phyloP scores from a whole-genome alignment of 2,888 invertebrate genomes.

The Leptinotarsa juncta region DNA sequence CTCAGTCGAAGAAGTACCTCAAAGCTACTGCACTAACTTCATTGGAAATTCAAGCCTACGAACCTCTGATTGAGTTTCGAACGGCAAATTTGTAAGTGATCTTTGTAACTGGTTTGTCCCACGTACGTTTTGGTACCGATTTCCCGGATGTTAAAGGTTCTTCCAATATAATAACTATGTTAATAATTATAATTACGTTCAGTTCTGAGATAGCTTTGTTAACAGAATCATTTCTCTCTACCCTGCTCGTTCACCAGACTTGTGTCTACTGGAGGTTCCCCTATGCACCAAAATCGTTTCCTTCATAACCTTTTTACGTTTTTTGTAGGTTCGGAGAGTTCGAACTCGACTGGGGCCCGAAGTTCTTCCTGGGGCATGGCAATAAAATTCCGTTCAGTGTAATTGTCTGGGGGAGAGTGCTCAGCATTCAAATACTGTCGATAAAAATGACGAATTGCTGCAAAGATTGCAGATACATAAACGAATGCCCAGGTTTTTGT shows the following conservation, averaged over 20 bases:
- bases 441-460: constrained; percentile 30
- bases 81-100: constrained; percentile 50
- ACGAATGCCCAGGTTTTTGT: constrained; percentile 10
- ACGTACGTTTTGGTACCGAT: background rate
- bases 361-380: constrained; percentile 34
- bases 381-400: constrained; percentile 38
- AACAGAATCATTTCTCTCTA: no score
- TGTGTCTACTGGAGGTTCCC: no score
- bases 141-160: background rate
- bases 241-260: no score
- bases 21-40: constrained; percentile 47
- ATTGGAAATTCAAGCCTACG: constrained; percentile 47
- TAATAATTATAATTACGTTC: no score
- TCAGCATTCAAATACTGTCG: constrained; percentile 33
- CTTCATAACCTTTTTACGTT: background rate
- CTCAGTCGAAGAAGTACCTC: constrained; percentile 47
- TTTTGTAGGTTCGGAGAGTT: constrained; percentile 33
- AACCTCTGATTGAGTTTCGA: constrained; percentile 41
- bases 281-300: background rate
- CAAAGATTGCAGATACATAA: constrained; percentile 20
- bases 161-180: no score
- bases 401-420: constrained; percentile 37
- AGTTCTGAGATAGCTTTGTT: no score
- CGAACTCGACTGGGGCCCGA: constrained; percentile 35
- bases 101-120: background rate